These are phyloP conservation scores for Diacarnus erythraeanus DNA, from an alignment of 37 sponge, comb jelly and placozoan genomes.

Conservation along the genomic window DNA sequence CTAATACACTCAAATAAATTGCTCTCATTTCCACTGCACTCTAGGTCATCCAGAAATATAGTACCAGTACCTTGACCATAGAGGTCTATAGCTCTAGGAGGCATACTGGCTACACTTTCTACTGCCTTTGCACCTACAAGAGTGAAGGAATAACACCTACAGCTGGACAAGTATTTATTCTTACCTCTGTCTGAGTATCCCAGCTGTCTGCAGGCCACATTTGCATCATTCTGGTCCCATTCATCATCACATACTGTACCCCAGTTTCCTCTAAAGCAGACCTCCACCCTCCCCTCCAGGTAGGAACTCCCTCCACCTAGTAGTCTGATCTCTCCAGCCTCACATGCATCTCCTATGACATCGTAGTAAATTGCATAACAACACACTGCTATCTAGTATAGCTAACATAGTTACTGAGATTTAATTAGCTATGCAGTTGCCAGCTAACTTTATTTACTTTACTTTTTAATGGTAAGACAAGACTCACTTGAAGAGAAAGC, in stretches of 20 bases:
- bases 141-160: neutral
- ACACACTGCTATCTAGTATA: too few species aligned
- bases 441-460: too few species aligned
- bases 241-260: neutral
- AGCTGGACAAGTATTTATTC: neutral
- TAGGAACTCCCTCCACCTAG: neutral
- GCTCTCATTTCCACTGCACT: conserved; percentile 9
- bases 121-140: neutral
- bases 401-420: too few species aligned
- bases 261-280: neutral
- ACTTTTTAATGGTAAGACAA: too few species aligned
- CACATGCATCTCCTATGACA: neutral
- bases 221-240: neutral
- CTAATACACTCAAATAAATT: neutral
- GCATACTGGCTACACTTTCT: too few species aligned
- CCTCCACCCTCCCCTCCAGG: neutral
- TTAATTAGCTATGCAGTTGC: too few species aligned
- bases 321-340: neutral
- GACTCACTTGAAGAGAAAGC: too few species aligned
- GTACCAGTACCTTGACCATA: neutral
- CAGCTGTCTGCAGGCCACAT: neutral
- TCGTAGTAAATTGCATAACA: too few species aligned
- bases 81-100: neutral
- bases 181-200: neutral
- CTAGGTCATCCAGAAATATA: conserved; percentile 10